A percentile compares a stretch with the other conserved stretches of the same genome.
phyloP scores from a whole-genome alignment of 2,113 vertebrate species.

The Sphyrna mokarran region DNA sequence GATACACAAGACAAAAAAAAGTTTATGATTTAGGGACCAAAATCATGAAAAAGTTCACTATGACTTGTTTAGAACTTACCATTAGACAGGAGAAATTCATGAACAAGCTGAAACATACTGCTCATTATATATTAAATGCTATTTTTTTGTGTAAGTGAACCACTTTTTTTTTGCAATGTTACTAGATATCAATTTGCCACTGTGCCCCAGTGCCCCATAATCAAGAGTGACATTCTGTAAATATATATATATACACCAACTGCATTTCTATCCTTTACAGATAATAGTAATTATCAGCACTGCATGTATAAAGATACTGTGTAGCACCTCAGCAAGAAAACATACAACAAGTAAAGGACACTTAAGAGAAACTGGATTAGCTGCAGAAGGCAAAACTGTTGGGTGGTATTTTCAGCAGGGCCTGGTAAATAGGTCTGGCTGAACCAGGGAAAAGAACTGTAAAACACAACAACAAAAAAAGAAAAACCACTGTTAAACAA shows the following conservation, averaged over 20 bases:
- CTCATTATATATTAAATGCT: slow-evolving; percentile 38
- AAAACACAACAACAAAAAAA: slow-evolving; percentile 99
- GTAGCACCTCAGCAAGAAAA: slow-evolving; percentile 71
- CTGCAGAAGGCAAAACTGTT: slow-evolving; percentile 99
- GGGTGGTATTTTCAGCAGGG: slow-evolving; percentile 99
- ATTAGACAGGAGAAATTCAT: slow-evolving; percentile 45
- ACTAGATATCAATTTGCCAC: slow-evolving; percentile 65
- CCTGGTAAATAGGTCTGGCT: slow-evolving; percentile 99
- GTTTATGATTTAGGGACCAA: slow-evolving; percentile 96
- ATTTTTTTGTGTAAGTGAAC: slow-evolving; percentile 37
- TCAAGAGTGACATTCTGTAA: slow-evolving; percentile 55
- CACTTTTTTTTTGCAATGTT: slow-evolving; percentile 35
- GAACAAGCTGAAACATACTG: slow-evolving; percentile 38
- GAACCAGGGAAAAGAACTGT: slow-evolving; percentile 99
- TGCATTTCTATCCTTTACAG: slow-evolving; percentile 42
- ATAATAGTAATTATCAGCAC: slow-evolving; percentile 54
- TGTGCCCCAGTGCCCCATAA: slow-evolving; percentile 79
- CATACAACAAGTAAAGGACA: slow-evolving; percentile 92
- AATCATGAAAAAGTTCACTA: slow-evolving; percentile 92
- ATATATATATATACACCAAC: slow-evolving; percentile 49
- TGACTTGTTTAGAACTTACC: slow-evolving; percentile 84
- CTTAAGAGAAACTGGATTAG: slow-evolving; percentile 99
- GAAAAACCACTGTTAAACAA: slow-evolving; percentile 99
- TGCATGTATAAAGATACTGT: slow-evolving; percentile 61
- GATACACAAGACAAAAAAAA: slow-evolving; percentile 99